Evolutionary conservation across 2,797 vertebrate species (phyloP).

Genomic region (Carapus acus): DNA sequence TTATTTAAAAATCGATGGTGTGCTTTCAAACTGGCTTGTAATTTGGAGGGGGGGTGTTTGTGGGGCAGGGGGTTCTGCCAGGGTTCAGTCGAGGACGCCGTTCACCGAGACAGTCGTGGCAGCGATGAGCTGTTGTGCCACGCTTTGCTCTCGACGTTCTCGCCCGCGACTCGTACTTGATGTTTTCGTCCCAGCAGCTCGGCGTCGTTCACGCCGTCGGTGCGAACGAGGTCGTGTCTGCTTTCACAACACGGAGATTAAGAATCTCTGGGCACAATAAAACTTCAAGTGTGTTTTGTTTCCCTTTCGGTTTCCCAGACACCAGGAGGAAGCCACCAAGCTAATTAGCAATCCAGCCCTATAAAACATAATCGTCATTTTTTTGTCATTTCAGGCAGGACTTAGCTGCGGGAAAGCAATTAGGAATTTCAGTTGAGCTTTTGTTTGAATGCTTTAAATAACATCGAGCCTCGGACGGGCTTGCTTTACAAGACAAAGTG

Average conservation of each 20-base stretch:
- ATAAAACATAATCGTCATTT: slow-evolving; percentile 13
- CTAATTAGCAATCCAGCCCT: slow-evolving; percentile 21
- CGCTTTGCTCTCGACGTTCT: neutral
- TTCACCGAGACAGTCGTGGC: no score
- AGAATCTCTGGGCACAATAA: neutral
- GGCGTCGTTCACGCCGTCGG: no score
- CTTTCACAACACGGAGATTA: neutral
- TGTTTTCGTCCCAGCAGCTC: no score
- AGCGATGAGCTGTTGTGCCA: neutral
- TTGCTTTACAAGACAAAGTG: slow-evolving; percentile 11
- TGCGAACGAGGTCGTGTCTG: no score
- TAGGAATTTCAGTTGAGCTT: slow-evolving; percentile 5
- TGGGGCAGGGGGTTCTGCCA: neutral
- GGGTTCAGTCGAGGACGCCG: neutral
- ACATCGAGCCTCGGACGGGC: neutral
- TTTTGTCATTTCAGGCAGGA: slow-evolving; percentile 5
- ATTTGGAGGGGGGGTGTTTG: neutral
- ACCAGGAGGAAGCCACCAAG: neutral
- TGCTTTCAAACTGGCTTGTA: neutral
- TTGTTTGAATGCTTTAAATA: slow-evolving; percentile 6
- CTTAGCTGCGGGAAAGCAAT: slow-evolving; percentile 17
- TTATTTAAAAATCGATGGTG: neutral
- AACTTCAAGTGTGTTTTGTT: neutral
- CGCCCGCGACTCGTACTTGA: neutral
- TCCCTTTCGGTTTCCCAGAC: no score